Evolutionary conservation across 1,140 invertebrate species (phyloP).

Genomic region (Orussus abietinus): DNA sequence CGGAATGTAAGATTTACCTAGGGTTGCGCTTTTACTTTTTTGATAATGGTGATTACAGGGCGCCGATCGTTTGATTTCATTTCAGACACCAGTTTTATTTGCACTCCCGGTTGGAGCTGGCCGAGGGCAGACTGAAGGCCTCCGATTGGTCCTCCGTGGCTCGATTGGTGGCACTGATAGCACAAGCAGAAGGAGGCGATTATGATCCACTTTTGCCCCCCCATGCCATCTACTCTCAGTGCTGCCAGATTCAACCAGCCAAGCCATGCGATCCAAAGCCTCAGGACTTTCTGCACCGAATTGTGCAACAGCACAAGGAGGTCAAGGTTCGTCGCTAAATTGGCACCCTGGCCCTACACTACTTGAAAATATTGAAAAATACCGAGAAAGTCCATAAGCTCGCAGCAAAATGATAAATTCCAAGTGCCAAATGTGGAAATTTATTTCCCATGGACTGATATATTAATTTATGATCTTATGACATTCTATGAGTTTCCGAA

Average conservation of each 20-base stretch:
- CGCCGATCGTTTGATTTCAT: too few species aligned
- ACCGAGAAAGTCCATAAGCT: too few species aligned
- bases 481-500: background rate
- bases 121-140: slow-evolving; percentile 66
- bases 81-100: slow-evolving; percentile 78
- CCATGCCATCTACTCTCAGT: slow-evolving; percentile 60
- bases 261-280: slow-evolving; percentile 58
- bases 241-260: slow-evolving; percentile 55
- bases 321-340: slow-evolving; percentile 52
- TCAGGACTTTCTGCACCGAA: slow-evolving; percentile 60
- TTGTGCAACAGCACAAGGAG: slow-evolving; percentile 62
- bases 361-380: too few species aligned
- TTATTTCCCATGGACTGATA: slow-evolving; percentile 6
- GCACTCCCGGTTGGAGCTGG: slow-evolving; percentile 70
- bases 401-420: too few species aligned
- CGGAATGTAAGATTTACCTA: too few species aligned
- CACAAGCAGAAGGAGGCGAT: slow-evolving; percentile 70
- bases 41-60: too few species aligned
- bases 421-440: too few species aligned
- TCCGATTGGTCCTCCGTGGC: slow-evolving; percentile 66
- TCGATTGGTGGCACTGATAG: slow-evolving; percentile 71
- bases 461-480: slow-evolving; percentile 1
- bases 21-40: too few species aligned
- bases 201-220: slow-evolving; percentile 60
- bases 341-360: too few species aligned